phyloP scores from a whole-genome alignment of 2,113 vertebrate species.

The Bubo bubo region DNA sequence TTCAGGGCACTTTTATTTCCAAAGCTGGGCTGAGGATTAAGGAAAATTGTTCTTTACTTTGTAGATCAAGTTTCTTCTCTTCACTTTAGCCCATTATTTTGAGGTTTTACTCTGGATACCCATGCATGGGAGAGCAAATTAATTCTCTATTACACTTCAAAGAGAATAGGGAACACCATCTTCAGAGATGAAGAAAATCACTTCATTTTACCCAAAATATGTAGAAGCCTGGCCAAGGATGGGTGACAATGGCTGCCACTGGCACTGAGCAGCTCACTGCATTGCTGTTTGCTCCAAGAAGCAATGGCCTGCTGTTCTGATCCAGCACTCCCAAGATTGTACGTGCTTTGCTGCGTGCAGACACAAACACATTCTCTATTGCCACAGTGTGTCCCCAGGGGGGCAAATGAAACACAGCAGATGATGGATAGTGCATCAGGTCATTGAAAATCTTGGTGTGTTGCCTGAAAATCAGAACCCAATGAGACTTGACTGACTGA shows the following conservation, averaged over 20 bases:
- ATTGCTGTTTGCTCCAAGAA: background rate
- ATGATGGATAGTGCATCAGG: background rate
- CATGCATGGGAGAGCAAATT: background rate
- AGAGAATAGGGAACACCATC: background rate
- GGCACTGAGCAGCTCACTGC: accelerated
- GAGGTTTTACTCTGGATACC: background rate
- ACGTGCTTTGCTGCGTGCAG: background rate
- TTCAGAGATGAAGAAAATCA: background rate
- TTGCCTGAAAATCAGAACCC: background rate
- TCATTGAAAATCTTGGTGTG: background rate
- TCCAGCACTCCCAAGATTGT: accelerated
- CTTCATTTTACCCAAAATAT: background rate
- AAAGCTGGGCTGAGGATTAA: background rate
- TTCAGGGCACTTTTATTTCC: background rate
- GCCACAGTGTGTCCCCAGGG: accelerated
- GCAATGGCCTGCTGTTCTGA: background rate
- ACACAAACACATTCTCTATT: background rate
- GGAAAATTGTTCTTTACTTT: background rate
- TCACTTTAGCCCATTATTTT: background rate
- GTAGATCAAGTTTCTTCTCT: background rate
- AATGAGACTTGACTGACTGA: background rate
- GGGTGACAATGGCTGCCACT: background rate
- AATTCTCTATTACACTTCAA: background rate
- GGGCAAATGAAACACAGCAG: background rate
- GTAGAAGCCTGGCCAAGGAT: background rate